Percentiles rank a stretch among this genome's conserved stretches.
These are phyloP conservation scores for Myripristis murdjan DNA, from an alignment of 2,797 vertebrate genomes.

Conservation along the genomic window DNA sequence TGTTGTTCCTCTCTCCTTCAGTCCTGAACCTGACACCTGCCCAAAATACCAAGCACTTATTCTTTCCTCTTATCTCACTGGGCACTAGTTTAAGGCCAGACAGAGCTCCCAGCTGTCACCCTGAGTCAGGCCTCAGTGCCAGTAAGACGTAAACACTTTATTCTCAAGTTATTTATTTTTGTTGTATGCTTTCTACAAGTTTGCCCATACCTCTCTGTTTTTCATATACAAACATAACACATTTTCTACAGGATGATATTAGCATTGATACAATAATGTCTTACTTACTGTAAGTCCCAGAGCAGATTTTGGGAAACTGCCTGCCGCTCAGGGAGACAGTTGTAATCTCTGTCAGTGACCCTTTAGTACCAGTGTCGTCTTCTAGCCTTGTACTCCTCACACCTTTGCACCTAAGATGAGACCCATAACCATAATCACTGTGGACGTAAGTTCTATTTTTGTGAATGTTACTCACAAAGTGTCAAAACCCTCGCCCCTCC, in stretches of 20 bases:
- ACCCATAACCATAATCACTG: conserved; percentile 89
- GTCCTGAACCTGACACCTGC: conserved; percentile 69
- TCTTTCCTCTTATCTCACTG: conserved; percentile 71
- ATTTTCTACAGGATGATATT: conserved; percentile 46
- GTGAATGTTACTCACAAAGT: conserved; percentile 92
- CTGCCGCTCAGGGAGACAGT: conserved; percentile 85
- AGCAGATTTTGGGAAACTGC: conserved; percentile 69
- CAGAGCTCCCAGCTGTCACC: conserved; percentile 82
- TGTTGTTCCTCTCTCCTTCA: conserved; percentile 71
- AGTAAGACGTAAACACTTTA: conserved; percentile 72
- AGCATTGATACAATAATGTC: conserved; percentile 65
- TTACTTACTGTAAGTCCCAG: conserved; percentile 73
- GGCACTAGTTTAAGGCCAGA: conserved; percentile 74
- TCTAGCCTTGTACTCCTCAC: conserved; percentile 82
- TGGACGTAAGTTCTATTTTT: conserved; percentile 89
- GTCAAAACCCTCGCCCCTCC: conserved; percentile 79
- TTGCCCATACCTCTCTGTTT: conserved; percentile 61
- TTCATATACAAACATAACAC: conserved; percentile 57
- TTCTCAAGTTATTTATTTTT: conserved; percentile 29
- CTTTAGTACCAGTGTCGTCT: conserved; percentile 80
- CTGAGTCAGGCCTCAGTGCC: conserved; percentile 76
- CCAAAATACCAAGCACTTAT: conserved; percentile 76
- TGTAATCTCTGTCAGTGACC: conserved; percentile 78
- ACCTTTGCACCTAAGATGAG: conserved; percentile 86
- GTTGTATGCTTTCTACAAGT: conserved; percentile 47